A percentile compares a stretch with the other conserved stretches of the same genome.
Evolutionary conservation across 2,797 vertebrate species (phyloP).

Genomic region (Chaenodraco wilsoni): DNA sequence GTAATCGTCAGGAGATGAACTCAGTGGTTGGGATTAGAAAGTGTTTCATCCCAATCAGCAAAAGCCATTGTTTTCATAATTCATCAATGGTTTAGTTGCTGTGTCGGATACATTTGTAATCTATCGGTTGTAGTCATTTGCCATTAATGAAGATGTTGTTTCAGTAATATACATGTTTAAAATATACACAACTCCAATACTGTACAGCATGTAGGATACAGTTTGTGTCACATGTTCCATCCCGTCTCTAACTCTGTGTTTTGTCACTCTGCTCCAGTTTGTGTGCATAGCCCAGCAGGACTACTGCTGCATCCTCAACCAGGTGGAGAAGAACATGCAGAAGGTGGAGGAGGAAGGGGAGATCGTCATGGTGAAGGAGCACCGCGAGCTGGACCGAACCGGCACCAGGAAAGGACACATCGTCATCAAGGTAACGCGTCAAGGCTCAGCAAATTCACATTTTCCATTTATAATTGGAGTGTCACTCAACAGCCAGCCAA

Average conservation of each 20-base stretch:
- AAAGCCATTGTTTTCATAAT: neutral
- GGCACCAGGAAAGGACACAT: conserved; percentile 99
- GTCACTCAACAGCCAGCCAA: too few relatives aligned
- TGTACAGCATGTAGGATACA: neutral
- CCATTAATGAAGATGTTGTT: neutral
- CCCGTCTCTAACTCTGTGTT: neutral
- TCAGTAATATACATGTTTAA: neutral
- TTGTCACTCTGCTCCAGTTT: conserved; percentile 77
- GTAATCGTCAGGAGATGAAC: conserved; percentile 5
- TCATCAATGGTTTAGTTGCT: conserved; percentile 17
- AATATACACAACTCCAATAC: neutral
- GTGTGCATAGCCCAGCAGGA: conserved; percentile 98
- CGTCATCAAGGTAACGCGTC: conserved; percentile 93
- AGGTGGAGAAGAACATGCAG: conserved; percentile 99
- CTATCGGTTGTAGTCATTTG: conserved; percentile 9
- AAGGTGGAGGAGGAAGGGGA: conserved; percentile 99
- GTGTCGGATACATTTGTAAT: neutral
- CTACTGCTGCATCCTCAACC: conserved; percentile 99
- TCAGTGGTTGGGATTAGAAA: conserved; percentile 12
- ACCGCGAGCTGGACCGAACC: conserved; percentile 96
- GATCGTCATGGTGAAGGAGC: conserved; percentile 99
- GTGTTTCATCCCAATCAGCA: too few relatives aligned
- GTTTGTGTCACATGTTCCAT: neutral
- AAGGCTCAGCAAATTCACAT: neutral
- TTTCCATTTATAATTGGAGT: neutral